Conservation (phyloP, 1,140 invertebrate species). For the Trichomalopsis sarcophagae region DNA sequence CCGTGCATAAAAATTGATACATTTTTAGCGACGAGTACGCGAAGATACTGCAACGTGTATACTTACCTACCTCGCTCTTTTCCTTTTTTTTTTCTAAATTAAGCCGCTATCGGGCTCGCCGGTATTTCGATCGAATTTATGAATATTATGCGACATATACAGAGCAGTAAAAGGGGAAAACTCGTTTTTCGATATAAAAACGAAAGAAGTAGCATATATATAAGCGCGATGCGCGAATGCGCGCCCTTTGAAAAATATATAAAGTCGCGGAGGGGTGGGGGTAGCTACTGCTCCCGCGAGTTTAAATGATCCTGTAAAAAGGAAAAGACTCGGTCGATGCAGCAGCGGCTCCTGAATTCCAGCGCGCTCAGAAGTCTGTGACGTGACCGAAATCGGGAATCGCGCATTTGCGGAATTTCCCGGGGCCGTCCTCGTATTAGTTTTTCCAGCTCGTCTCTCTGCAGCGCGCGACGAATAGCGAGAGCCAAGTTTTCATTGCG, state of each 20-base stretch:
- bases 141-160: constrained; percentile 47
- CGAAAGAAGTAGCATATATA: constrained; percentile 16
- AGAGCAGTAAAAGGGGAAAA: constrained; percentile 45
- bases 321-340: constrained; percentile 34
- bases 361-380: constrained; percentile 27
- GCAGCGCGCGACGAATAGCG: not conserved
- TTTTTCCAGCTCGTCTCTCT: not conserved
- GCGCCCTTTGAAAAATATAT: constrained; percentile 52
- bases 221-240: not conserved
- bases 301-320: constrained; percentile 51
- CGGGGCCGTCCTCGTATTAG: not conserved
- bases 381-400: constrained; percentile 65
- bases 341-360: not conserved
- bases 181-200: constrained; percentile 53
- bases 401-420: constrained; percentile 35
- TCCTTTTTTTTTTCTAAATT: constrained; percentile 42
- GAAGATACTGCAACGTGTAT: not conserved
- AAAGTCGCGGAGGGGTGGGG: constrained; percentile 23
- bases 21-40: constrained; percentile 24
- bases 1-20: constrained; percentile 35
- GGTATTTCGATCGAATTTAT: constrained; percentile 46
- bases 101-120: constrained; percentile 30
- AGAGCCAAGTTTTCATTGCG: constrained; percentile 66
- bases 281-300: constrained; percentile 1
- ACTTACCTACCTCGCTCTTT: constrained; percentile 1